Evolutionary conservation across 2,888 invertebrate species (phyloP), one percentile per base, ranked within the genome.

Genomic region (Scaptomyza flava): DNA sequence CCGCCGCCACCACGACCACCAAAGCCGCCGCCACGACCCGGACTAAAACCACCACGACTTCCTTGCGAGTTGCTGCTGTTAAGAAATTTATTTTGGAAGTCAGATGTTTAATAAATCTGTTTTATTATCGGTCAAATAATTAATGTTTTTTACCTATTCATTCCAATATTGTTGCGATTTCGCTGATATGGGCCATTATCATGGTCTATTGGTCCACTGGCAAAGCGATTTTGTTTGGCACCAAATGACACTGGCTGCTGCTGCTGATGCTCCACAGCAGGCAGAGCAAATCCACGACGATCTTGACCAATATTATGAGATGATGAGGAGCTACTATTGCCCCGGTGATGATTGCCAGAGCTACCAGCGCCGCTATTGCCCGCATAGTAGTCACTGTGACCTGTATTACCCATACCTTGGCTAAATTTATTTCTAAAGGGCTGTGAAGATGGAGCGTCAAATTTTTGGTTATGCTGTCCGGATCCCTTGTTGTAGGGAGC

Each of bases 241-340:
- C 79, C 85, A 62, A 80, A 77, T 7, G 80, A 43, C n/a, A 69
- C 56, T 58, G 79, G 73, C 50, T 87, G 72, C 20, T 79, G 72
- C 17, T 77, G 79, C 14, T 77, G 84, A 53, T 82, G 81, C 1
- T 83, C 85, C 1, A 73, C 83, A 31, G 70, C 91, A 1, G 92
- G 90, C 57, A 91, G 69, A 1, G 91, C 89, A 63, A 92, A 91
- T 3, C 91, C 91, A 9, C 91, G 85, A 14, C 92, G 83, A 72
- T 91, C 91, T 78, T 91, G 91, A n/a, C 65, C 83, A 68, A 72
- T 61, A 52, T 74, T 66, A 30, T 46, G 52, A 5, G 63, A 53
- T 7, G 63, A 53, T 60, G 68, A 43, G n/a, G 50, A 34, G 50
- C 50, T 11, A n/a, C 73, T 59, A 7, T 58, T 47, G 31, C 69